Evolutionary conservation across 2,797 vertebrate species (phyloP), one percentile per base, ranked within the genome.

Genomic region (Neostethus bicornis): DNA sequence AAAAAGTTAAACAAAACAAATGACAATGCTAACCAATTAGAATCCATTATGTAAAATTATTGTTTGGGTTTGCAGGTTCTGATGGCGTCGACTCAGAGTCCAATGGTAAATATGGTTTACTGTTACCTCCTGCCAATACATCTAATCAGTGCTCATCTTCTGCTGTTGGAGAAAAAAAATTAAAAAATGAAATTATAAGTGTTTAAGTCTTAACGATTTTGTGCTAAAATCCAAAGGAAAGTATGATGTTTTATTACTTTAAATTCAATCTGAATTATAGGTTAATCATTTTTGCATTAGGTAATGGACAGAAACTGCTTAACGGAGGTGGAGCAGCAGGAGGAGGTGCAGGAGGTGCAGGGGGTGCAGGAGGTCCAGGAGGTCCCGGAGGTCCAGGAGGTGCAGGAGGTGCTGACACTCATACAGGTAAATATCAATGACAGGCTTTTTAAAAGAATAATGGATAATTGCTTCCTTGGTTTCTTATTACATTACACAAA

Each of bases 291-390:
- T 3, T 31, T 41, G 4, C 39, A 61, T 28, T 77, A 92, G 92
- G 86, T 24, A 90, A 92, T 2, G 89, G 87, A 41, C 87, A 91
- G 37, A 92, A 92, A 60, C 85, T 87, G 7, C 45, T 90, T 19
- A 86, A 78, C 6, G 90, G 83, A 61, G 87, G 78, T 52, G 62
- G 78, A 23, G 70, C 37, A 10, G 72, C 69, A 52, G 62, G 78
- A 23, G 70, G 37, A 10, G 72, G 69, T 6, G 63, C 34, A 8
- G 75, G 72, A 42, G n/a, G n/a, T n/a, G n/a, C n/a, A 61, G 87
- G 78, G n/a, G n/a, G n/a, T n/a, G n/a, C n/a, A n/a, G n/a, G n/a
- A 52, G 62, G 78, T n/a, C n/a, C n/a, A 23, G 70, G 37, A 10
- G 72, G 69, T 6, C 63, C 34, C 8, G 75, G 72, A 42, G n/a